phyloP scores from a whole-genome alignment of 2,113 vertebrate genomes.

The Aix galericulata region DNA sequence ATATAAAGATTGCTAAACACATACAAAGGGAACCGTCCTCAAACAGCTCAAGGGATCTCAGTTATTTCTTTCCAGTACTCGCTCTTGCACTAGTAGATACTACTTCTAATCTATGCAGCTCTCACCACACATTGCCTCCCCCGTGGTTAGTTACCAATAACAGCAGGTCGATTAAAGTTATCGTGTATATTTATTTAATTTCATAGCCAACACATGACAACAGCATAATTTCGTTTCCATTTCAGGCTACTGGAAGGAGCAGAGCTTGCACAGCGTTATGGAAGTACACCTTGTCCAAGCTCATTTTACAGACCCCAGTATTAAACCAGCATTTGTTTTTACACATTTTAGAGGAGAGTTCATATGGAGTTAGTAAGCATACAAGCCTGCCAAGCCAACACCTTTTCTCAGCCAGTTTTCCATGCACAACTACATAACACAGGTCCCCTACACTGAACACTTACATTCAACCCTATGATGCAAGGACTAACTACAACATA shows the following conservation, averaged over 20 bases:
- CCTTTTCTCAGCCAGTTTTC: not conserved
- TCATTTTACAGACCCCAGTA: not conserved
- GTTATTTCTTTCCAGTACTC: not conserved
- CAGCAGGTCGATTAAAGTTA: not conserved
- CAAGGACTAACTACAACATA: not conserved
- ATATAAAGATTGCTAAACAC: not conserved
- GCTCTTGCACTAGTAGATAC: not conserved
- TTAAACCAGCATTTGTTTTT: not conserved
- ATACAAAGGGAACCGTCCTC: not conserved
- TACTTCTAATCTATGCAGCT: not conserved
- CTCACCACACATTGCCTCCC: not conserved
- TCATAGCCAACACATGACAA: not conserved
- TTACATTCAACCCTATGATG: not conserved
- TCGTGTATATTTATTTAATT: not conserved
- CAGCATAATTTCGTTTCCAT: not conserved
- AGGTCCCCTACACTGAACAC: fast-evolving
- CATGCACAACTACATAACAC: not conserved
- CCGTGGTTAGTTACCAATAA: not conserved
- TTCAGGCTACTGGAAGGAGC: not conserved
- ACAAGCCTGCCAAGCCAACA: not conserved
- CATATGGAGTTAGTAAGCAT: not conserved
- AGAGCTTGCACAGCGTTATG: not conserved
- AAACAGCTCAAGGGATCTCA: not conserved
- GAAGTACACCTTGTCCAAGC: not conserved
- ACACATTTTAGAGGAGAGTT: not conserved